A percentile compares a stretch with the other conserved stretches of the same genome.
Evolutionary conservation across 2,888 invertebrate genomes (phyloP).

Genomic region (Lycia hirtaria): DNA sequence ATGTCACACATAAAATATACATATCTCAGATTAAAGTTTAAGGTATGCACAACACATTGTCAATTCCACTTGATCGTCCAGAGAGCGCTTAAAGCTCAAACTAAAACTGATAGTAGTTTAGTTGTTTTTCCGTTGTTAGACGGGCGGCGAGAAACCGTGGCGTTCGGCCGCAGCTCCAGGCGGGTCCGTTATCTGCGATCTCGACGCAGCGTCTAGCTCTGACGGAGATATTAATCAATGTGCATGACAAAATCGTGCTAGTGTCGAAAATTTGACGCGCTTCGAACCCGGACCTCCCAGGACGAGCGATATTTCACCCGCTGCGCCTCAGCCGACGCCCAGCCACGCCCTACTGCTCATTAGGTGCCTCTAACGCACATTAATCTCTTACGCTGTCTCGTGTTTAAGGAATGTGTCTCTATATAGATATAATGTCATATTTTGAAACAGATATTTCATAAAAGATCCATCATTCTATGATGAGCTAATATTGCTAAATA

Average conservation of each 20-base stretch:
- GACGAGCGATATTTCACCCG: slow-evolving; percentile 79
- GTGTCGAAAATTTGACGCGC: slow-evolving; percentile 81
- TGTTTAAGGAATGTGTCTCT: slow-evolving; percentile 47
- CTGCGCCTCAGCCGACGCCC: slow-evolving; percentile 67
- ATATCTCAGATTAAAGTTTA: too few relatives aligned
- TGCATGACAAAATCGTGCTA: slow-evolving; percentile 82
- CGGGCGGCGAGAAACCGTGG: slow-evolving; percentile 47
- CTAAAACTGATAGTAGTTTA: neutral
- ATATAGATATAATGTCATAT: slow-evolving; percentile 29
- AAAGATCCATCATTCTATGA: slow-evolving; percentile 18
- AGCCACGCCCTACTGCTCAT: slow-evolving; percentile 76
- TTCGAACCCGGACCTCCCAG: slow-evolving; percentile 76
- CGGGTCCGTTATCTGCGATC: slow-evolving; percentile 64
- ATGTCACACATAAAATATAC: too few relatives aligned
- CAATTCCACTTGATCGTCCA: too few relatives aligned
- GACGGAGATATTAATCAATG: slow-evolving; percentile 76
- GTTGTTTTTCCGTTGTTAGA: slow-evolving; percentile 41
- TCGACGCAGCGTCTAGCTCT: slow-evolving; percentile 53
- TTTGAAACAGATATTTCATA: slow-evolving; percentile 14
- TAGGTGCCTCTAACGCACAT: slow-evolving; percentile 78
- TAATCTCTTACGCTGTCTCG: slow-evolving; percentile 66
- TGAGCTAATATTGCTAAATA: slow-evolving; percentile 18
- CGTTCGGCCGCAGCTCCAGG: slow-evolving; percentile 42
- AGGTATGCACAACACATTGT: too few relatives aligned
- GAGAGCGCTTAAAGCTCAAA: too few relatives aligned